These are phyloP conservation scores for Leptopilina syphax DNA, from an alignment of 2,888 invertebrate species.

Conservation along the genomic window DNA sequence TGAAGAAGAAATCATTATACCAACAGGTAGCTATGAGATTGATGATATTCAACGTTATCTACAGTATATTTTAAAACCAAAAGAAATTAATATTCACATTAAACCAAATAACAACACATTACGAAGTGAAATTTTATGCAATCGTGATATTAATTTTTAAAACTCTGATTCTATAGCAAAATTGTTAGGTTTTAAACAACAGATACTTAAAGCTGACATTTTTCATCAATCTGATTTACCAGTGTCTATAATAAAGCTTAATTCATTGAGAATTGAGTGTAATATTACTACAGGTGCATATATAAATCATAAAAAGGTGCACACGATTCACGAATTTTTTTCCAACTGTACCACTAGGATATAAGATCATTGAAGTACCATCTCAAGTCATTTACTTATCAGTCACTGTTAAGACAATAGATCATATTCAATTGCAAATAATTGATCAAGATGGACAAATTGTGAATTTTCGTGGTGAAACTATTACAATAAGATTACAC, in stretches of 20 bases:
- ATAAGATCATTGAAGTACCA: constrained; percentile 67
- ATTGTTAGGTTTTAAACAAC: background rate
- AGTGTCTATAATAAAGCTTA: background rate
- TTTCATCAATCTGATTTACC: background rate
- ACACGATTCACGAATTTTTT: constrained; percentile 36
- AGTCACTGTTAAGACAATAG: constrained; percentile 49
- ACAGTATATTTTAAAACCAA: background rate
- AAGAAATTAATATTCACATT: background rate
- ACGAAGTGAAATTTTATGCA: background rate
- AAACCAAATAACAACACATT: constrained; percentile 6
- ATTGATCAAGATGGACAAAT: constrained; percentile 56
- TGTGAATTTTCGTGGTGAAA: constrained; percentile 57
- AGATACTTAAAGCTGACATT: background rate
- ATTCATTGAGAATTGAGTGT: constrained; percentile 28
- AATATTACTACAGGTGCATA: constrained; percentile 28
- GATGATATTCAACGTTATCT: background rate
- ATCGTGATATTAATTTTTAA: background rate
- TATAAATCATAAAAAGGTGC: constrained; percentile 31
- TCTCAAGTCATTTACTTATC: constrained; percentile 25
- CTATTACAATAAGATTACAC: constrained; percentile 55
- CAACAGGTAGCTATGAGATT: background rate
- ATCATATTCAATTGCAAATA: constrained; percentile 55
- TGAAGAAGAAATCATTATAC: constrained; percentile 12
- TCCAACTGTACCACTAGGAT: constrained; percentile 61
- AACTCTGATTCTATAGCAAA: background rate